A percentile compares a stretch with the other conserved stretches of the same genome.
Evolutionary conservation across 1,140 invertebrate species (phyloP).

Genomic region (Saxidomus purpurata): DNA sequence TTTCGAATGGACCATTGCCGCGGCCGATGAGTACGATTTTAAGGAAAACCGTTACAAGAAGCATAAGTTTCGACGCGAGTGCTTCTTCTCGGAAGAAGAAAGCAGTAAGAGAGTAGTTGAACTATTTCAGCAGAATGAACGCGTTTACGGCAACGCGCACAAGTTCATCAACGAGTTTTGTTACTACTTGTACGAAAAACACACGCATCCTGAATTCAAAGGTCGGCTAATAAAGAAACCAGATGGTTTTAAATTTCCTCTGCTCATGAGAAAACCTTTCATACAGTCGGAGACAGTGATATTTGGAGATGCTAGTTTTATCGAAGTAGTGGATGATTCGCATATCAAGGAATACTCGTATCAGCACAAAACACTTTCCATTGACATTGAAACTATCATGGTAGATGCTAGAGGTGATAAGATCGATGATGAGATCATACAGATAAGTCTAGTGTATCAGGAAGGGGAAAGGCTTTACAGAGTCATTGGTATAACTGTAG

Average conservation of each 20-base stretch:
- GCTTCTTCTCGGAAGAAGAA: not conserved
- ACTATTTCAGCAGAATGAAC: not conserved
- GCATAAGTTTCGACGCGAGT: not conserved
- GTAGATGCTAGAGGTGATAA: not conserved
- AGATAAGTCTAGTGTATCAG: not conserved
- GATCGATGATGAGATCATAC: slow-evolving; percentile 3
- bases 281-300: not conserved
- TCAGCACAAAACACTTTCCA: not conserved
- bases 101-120: not conserved
- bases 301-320: not conserved
- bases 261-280: not conserved
- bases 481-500: not conserved
- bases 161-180: slow-evolving; percentile 7
- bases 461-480: not conserved
- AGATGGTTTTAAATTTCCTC: not conserved
- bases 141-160: not conserved
- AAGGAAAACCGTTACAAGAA: not conserved
- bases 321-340: not conserved
- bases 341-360: not conserved
- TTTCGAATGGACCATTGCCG: not conserved
- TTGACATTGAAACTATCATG: slow-evolving; percentile 15
- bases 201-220: not conserved
- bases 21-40: slow-evolving; percentile 7
- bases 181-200: not conserved
- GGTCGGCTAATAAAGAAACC: not conserved